These are phyloP conservation scores for Neoascia interrupta DNA, from an alignment of 2,888 invertebrate species.

Conservation along the genomic window DNA sequence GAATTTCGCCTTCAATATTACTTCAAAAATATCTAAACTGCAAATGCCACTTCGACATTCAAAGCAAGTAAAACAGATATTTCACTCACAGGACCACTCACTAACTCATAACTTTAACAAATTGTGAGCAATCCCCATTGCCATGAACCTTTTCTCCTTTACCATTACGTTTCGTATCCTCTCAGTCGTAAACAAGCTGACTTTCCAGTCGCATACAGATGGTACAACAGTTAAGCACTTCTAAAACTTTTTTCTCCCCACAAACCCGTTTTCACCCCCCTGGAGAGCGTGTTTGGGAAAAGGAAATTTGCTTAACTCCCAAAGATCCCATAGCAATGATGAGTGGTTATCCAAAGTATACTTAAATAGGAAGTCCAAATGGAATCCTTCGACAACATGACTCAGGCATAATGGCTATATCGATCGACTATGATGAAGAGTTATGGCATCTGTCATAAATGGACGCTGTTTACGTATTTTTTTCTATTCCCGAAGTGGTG, in stretches of 20 bases:
- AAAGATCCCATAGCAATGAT: too few species aligned
- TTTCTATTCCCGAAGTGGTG: background rate
- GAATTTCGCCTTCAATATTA: too few species aligned
- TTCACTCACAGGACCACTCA: slow-evolving; percentile 9
- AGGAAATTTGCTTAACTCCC: too few species aligned
- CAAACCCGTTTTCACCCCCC: slow-evolving; percentile 42
- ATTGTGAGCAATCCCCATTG: slow-evolving; percentile 25
- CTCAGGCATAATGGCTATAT: too few species aligned
- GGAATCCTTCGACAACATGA: too few species aligned
- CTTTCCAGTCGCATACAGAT: slow-evolving; percentile 18
- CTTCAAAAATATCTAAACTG: too few species aligned
- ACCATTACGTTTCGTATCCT: slow-evolving; percentile 21
- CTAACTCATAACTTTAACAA: slow-evolving; percentile 8
- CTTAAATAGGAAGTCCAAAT: too few species aligned
- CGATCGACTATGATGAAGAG: too few species aligned
- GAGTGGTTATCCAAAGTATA: too few species aligned
- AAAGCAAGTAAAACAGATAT: slow-evolving; percentile 1
- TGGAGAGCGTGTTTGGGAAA: too few species aligned
- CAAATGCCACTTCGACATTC: background rate
- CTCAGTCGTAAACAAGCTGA: slow-evolving; percentile 26
- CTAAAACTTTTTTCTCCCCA: slow-evolving; percentile 36
- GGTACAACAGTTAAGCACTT: slow-evolving; percentile 30
- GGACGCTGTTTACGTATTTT: background rate
- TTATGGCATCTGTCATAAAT: too few species aligned
- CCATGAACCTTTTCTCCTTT: too few species aligned